Evolutionary conservation across 2,113 vertebrate genomes (phyloP).

Genomic region (Xenus cinereus): DNA sequence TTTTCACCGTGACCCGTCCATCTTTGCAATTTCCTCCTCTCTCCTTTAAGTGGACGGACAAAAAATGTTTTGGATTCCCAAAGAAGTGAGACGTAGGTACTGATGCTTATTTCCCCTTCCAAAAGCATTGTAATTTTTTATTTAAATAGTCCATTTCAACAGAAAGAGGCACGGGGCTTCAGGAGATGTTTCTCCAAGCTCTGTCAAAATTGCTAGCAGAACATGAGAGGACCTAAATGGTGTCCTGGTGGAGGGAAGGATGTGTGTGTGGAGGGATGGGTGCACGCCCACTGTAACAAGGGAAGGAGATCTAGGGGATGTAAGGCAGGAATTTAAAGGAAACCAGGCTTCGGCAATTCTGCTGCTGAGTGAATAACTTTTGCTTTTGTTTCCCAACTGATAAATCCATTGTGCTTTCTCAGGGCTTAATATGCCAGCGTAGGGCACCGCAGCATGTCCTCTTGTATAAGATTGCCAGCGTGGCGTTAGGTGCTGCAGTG

Average conservation of each 20-base stretch:
- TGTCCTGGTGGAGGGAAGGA: neutral
- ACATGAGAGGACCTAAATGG: neutral
- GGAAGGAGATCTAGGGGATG: neutral
- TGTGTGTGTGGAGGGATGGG: rapidly evolving
- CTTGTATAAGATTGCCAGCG: neutral
- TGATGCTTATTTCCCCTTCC: neutral
- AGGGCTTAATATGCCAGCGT: neutral
- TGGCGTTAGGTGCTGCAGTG: neutral
- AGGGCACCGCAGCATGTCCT: rapidly evolving
- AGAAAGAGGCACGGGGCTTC: neutral
- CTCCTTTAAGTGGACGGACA: neutral
- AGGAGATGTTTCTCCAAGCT: neutral
- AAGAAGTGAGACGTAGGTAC: rapidly evolving
- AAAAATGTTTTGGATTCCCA: neutral
- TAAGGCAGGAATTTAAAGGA: neutral
- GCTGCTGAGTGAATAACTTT: neutral
- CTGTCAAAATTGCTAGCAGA: neutral
- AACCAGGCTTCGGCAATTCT: neutral
- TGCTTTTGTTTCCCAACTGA: neutral
- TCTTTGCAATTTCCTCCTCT: neutral
- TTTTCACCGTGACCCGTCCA: neutral
- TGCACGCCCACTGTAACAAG: rapidly evolving
- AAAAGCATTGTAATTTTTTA: neutral
- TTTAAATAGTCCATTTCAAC: neutral
- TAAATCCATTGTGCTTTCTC: neutral